Conservation (phyloP, 2,888 invertebrate genomes). For the Tubulanus polymorphus region DNA sequence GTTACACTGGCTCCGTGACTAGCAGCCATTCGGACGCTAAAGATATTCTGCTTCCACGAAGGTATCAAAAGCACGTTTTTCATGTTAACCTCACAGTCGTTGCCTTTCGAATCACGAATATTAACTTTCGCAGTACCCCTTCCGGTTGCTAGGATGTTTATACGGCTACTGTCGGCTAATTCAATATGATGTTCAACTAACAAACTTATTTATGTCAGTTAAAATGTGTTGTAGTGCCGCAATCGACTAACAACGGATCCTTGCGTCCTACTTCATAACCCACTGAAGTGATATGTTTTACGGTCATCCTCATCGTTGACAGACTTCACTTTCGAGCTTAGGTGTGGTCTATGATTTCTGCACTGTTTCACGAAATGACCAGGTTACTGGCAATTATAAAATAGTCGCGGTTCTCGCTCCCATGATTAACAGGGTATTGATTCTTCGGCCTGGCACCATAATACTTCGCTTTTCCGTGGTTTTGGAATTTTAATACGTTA, state of each 20-base stretch:
- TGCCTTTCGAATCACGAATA: slow-evolving; percentile 10
- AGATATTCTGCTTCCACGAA: slow-evolving; percentile 18
- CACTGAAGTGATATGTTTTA: too few species aligned
- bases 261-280: too few species aligned
- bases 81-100: not conserved
- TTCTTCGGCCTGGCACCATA: too few species aligned
- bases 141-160: slow-evolving; percentile 11
- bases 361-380: too few species aligned
- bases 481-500: too few species aligned
- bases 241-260: slow-evolving; percentile 16
- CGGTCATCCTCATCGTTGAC: too few species aligned
- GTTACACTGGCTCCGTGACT: slow-evolving; percentile 14
- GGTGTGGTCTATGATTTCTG: too few species aligned
- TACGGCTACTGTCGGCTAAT: slow-evolving; percentile 20
- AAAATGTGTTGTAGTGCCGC: slow-evolving; percentile 17
- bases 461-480: too few species aligned
- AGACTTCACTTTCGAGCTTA: too few species aligned
- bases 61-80: slow-evolving; percentile 12
- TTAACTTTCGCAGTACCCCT: slow-evolving; percentile 13
- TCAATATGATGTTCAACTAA: slow-evolving; percentile 18
- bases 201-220: slow-evolving; percentile 12
- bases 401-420: too few species aligned
- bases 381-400: too few species aligned
- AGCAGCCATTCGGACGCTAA: slow-evolving; percentile 22
- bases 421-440: too few species aligned